These are phyloP conservation scores for Aphidoletes aphidimyza DNA, from an alignment of 2,888 invertebrate genomes.

Conservation along the genomic window DNA sequence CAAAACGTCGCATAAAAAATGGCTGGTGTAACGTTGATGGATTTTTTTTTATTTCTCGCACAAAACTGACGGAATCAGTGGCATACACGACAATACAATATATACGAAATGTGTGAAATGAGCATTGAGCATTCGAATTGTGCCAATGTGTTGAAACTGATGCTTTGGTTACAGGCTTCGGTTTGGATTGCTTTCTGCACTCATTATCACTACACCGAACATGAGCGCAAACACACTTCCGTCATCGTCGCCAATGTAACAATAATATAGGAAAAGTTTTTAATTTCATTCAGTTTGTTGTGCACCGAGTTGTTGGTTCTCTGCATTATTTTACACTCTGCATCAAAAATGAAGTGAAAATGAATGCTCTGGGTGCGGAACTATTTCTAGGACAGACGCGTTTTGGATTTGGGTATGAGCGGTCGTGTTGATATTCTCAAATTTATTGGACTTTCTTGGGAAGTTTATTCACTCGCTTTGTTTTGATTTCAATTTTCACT, in stretches of 20 bases:
- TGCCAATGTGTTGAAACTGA: background rate
- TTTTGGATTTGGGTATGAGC: too few species aligned
- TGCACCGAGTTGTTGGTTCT: background rate
- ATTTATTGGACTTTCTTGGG: too few species aligned
- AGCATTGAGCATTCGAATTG: background rate
- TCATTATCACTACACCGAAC: background rate
- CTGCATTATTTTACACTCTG: background rate
- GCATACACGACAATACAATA: background rate
- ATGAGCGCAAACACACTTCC: slow-evolving; percentile 46
- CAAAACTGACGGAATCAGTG: background rate
- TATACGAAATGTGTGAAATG: too few species aligned
- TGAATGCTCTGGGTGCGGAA: too few species aligned
- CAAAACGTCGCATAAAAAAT: background rate
- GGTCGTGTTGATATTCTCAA: too few species aligned
- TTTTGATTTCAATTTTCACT: too few species aligned
- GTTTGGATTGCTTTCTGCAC: background rate
- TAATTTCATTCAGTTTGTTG: slow-evolving; percentile 50
- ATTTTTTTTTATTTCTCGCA: background rate
- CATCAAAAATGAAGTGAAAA: too few species aligned
- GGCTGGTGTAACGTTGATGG: background rate
- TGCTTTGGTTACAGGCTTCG: background rate
- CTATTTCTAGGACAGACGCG: too few species aligned
- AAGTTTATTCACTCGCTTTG: too few species aligned
- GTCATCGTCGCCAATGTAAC: slow-evolving; percentile 5
- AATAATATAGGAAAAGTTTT: slow-evolving; percentile 53